phyloP scores from a whole-genome alignment of 35 echinoderm and acorn worm genomes.

The Heliocidaris erythrogramma region DNA sequence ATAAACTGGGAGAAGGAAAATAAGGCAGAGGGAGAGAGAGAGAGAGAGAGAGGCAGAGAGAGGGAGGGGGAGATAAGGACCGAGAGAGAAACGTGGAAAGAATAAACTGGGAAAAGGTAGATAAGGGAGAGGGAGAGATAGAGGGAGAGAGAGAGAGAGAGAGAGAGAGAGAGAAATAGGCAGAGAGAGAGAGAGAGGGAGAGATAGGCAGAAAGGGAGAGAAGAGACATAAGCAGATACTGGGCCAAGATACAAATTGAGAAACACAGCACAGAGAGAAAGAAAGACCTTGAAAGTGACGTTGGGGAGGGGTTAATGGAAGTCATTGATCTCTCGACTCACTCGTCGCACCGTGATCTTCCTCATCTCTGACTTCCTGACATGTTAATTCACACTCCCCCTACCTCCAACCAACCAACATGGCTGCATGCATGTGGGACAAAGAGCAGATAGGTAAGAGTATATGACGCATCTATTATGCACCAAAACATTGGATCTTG shows the following conservation, averaged over 20 bases:
- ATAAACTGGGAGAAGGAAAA: no score
- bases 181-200: background rate
- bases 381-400: background rate
- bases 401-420: background rate
- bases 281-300: conserved; percentile 1
- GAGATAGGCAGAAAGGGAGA: background rate
- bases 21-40: no score
- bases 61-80: no score
- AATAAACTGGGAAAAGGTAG: no score
- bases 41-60: no score
- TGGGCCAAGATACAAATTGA: no score
- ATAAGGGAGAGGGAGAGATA: no score
- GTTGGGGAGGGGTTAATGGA: background rate
- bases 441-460: background rate
- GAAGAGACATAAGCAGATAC: background rate
- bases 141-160: no score
- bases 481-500: background rate
- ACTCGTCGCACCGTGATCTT: background rate
- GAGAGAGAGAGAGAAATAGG: no score
- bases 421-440: background rate
- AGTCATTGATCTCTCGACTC: conserved; percentile 9
- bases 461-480: background rate
- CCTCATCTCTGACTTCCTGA: background rate
- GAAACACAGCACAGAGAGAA: background rate
- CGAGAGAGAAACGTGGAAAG: no score